These are phyloP conservation scores for Peromyscus leucopus DNA, from an alignment of 2,113 vertebrate species.

Conservation along the genomic window DNA sequence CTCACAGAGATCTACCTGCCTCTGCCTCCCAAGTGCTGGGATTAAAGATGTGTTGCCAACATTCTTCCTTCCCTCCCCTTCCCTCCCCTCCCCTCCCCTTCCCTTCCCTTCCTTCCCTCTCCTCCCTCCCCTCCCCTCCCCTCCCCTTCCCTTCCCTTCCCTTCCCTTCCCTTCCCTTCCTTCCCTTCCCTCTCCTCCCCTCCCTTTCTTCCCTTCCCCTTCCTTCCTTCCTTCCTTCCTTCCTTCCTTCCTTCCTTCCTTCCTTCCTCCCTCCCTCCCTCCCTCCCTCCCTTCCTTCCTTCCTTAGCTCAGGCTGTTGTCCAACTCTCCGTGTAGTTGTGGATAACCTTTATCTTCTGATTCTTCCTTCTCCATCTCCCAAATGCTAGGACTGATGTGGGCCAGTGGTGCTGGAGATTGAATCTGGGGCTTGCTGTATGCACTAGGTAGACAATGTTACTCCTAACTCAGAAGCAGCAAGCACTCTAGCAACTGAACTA, in stretches of 20 bases:
- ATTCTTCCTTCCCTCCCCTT: too few species aligned
- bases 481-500: not conserved
- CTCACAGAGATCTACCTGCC: too few species aligned
- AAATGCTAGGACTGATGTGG: not conserved
- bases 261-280: not conserved
- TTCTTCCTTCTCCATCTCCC: not conserved
- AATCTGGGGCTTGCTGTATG: not conserved
- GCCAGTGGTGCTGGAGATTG: too few species aligned
- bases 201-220: too few species aligned
- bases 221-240: too few species aligned
- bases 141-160: not conserved
- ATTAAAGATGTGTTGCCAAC: too few species aligned
- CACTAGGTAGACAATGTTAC: not conserved
- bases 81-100: too few species aligned
- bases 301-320: not conserved
- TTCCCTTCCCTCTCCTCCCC: too few species aligned
- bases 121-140: not conserved
- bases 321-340: not conserved
- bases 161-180: too few species aligned
- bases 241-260: not conserved
- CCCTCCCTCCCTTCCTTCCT: fast-evolving
- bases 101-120: too few species aligned
- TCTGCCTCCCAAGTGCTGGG: too few species aligned
- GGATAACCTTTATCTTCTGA: not conserved
- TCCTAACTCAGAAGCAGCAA: not conserved